Percentiles rank a stretch among this genome's conserved stretches.
These are phyloP conservation scores for Sarcophaga rosellei DNA, from an alignment of 2,888 invertebrate genomes.

Conservation along the genomic window DNA sequence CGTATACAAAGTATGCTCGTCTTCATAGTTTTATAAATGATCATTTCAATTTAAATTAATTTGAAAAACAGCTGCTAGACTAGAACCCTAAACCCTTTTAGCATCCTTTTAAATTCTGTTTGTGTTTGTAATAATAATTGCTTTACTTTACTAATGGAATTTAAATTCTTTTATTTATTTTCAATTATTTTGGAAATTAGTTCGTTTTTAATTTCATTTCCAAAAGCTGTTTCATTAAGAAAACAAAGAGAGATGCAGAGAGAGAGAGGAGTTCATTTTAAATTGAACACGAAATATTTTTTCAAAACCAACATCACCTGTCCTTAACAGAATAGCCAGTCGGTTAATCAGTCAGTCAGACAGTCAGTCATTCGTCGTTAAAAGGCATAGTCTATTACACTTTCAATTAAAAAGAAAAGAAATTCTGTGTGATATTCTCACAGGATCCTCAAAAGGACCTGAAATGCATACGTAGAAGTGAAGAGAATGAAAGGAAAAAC, in stretches of 20 bases:
- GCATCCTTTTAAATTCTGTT: slow-evolving; percentile 12
- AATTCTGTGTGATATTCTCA: background rate
- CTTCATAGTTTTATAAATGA: too few relatives aligned
- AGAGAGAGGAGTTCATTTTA: background rate
- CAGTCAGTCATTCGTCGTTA: too few relatives aligned
- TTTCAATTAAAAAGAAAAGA: slow-evolving; percentile 35
- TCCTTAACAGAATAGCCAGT: background rate
- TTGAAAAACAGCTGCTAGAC: too few relatives aligned
- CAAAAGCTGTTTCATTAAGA: slow-evolving; percentile 6
- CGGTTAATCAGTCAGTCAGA: too few relatives aligned
- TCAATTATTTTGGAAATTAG: slow-evolving; percentile 55
- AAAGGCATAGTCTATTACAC: background rate
- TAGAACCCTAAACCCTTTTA: background rate
- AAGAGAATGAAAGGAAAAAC: slow-evolving; percentile 32
- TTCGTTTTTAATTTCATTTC: slow-evolving; percentile 24
- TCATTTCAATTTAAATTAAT: too few relatives aligned
- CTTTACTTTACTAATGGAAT: slow-evolving; percentile 27
- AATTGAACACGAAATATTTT: slow-evolving; percentile 17
- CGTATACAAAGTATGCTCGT: too few relatives aligned
- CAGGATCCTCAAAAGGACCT: slow-evolving; percentile 22
- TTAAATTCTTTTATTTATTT: slow-evolving; percentile 44
- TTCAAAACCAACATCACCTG: slow-evolving; percentile 31
- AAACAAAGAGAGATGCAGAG: background rate
- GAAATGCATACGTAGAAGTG: background rate
- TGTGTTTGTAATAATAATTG: background rate